These are phyloP conservation scores for Julus scanicus DNA, from an alignment of 2,888 invertebrate genomes.

Conservation along the genomic window DNA sequence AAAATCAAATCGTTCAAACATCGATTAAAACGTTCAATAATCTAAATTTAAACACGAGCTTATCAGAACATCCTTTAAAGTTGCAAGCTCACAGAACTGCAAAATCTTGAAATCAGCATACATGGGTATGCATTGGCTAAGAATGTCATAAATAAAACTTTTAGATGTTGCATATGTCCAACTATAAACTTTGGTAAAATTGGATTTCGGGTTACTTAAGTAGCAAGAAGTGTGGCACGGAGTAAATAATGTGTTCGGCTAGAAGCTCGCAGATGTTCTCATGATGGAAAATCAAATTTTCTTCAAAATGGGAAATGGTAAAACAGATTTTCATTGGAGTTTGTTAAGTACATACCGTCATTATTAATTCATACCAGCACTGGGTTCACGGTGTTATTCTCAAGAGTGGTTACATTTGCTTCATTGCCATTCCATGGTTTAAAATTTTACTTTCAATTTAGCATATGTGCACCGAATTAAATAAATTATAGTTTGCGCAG, in stretches of 20 bases:
- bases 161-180: neutral
- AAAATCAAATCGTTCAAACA: too few relatives aligned
- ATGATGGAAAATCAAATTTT: neutral
- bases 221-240: neutral
- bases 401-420: neutral
- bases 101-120: too few relatives aligned
- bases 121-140: too few relatives aligned
- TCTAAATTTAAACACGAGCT: too few relatives aligned
- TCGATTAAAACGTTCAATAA: too few relatives aligned
- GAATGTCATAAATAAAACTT: neutral
- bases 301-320: neutral
- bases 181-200: neutral
- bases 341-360: neutral
- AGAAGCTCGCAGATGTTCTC: neutral
- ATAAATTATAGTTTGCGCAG: slow-evolving; percentile 13
- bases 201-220: neutral
- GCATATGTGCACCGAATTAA: neutral
- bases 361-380: neutral
- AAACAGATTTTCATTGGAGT: neutral
- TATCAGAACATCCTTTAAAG: too few relatives aligned
- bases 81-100: too few relatives aligned
- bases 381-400: neutral
- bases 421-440: neutral
- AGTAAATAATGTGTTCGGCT: neutral
- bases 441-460: slow-evolving; percentile 32